Conservation (phyloP, 2,113 vertebrate species). For the Larimichthys crocea region DNA sequence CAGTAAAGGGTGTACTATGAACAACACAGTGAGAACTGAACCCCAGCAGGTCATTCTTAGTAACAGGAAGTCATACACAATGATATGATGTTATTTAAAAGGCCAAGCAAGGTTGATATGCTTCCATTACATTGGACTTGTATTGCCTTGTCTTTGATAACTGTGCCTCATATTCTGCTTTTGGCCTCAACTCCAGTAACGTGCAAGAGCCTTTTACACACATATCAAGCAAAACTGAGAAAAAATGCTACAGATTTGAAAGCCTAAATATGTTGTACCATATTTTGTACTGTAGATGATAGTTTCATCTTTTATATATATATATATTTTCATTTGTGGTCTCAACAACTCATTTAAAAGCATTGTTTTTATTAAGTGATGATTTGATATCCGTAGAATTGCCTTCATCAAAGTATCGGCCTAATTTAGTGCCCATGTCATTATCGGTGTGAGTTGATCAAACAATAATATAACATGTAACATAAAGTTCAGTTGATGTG, state of each 20-base stretch:
- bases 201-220: conserved; percentile 39
- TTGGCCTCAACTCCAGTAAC: conserved; percentile 7
- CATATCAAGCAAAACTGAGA: conserved; percentile 37
- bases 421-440: conserved; percentile 17
- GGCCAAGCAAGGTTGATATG: conserved; percentile 12
- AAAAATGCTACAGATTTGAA: conserved; percentile 21
- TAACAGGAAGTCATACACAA: not conserved
- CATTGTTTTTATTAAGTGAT: conserved; percentile 31
- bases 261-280: conserved; percentile 42
- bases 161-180: conserved; percentile 61
- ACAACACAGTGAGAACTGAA: not conserved
- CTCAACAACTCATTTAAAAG: not conserved
- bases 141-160: conserved; percentile 52
- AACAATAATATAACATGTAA: not conserved
- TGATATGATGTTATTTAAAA: not conserved
- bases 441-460: conserved; percentile 8
- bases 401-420: not conserved
- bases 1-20: not conserved
- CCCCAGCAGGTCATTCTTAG: not conserved
- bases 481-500: conserved; percentile 20
- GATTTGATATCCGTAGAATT: conserved; percentile 23
- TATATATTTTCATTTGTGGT: conserved; percentile 28
- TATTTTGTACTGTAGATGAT: conserved; percentile 54
- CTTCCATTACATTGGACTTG: conserved; percentile 44
- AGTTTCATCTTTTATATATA: conserved; percentile 42